Evolutionary conservation across 1,140 invertebrate species (phyloP).

Genomic region (Tribolium castaneum): DNA sequence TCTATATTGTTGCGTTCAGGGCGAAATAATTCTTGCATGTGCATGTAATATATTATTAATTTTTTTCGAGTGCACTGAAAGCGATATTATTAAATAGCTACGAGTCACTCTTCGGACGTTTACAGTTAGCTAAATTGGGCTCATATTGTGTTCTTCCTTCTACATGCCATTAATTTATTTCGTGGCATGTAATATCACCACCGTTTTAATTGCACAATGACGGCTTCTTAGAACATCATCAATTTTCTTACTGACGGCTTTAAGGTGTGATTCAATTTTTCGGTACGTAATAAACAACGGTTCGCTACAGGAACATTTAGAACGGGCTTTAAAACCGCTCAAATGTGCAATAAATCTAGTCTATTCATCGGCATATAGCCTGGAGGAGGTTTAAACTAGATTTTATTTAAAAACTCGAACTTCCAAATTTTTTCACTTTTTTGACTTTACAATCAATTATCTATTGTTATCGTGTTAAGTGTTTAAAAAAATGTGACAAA

Average conservation of each 20-base stretch:
- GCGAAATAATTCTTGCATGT: no score
- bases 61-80: not conserved
- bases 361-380: not conserved
- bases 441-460: not conserved
- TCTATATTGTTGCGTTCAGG: not conserved
- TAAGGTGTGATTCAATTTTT: constrained; percentile 8
- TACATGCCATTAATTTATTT: constrained; percentile 33
- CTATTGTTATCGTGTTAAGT: no score
- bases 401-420: not conserved
- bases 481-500: no score
- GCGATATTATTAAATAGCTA: not conserved
- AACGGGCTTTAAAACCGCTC: not conserved
- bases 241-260: not conserved
- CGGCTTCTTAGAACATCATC: constrained; percentile 23
- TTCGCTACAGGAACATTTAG: not conserved
- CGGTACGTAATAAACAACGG: not conserved
- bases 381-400: not conserved
- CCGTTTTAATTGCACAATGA: constrained; percentile 29
- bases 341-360: not conserved
- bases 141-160: constrained; percentile 29
- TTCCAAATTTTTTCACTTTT: not conserved
- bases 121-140: constrained; percentile 30
- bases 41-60: not conserved
- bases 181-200: constrained; percentile 29
- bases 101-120: constrained; percentile 10